A percentile compares a stretch with the other conserved stretches of the same genome.
These are phyloP conservation scores for Buphagus erythrorhynchus DNA, from an alignment of 2,797 vertebrate species.

Conservation along the genomic window DNA sequence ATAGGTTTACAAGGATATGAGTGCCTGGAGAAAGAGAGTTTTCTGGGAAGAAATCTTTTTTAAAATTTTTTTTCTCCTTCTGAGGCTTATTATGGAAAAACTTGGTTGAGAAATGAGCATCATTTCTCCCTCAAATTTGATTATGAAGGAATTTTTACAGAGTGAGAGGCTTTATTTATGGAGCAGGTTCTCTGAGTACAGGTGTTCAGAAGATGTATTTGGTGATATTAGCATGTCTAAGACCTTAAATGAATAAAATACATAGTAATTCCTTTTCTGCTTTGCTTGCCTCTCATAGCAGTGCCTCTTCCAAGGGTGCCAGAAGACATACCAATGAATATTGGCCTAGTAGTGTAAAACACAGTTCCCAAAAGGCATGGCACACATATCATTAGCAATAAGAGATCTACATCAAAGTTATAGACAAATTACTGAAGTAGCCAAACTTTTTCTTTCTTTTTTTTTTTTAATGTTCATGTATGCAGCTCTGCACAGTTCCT, in stretches of 20 bases:
- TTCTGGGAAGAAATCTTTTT: background rate
- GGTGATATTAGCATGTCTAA: background rate
- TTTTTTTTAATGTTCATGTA: background rate
- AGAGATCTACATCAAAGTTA: slow-evolving; percentile 46
- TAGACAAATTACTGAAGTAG: background rate
- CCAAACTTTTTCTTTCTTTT: background rate
- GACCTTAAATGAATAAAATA: background rate
- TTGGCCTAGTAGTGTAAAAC: background rate
- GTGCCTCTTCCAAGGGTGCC: background rate
- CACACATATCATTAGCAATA: background rate
- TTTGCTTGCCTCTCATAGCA: background rate
- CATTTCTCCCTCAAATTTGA: background rate
- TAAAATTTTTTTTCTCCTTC: background rate
- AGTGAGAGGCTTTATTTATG: background rate
- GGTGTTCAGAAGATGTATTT: background rate
- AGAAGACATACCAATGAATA: background rate
- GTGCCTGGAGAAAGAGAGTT: background rate
- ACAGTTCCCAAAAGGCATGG: slow-evolving; percentile 27
- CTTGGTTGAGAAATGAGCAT: background rate
- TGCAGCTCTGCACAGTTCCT: background rate
- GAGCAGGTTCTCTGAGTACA: background rate
- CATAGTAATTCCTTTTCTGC: background rate
- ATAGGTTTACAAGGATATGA: background rate
- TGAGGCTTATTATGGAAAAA: background rate
- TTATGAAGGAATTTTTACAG: background rate